phyloP scores from a whole-genome alignment of 2,888 invertebrate species.

The Epistrophella euchroma region DNA sequence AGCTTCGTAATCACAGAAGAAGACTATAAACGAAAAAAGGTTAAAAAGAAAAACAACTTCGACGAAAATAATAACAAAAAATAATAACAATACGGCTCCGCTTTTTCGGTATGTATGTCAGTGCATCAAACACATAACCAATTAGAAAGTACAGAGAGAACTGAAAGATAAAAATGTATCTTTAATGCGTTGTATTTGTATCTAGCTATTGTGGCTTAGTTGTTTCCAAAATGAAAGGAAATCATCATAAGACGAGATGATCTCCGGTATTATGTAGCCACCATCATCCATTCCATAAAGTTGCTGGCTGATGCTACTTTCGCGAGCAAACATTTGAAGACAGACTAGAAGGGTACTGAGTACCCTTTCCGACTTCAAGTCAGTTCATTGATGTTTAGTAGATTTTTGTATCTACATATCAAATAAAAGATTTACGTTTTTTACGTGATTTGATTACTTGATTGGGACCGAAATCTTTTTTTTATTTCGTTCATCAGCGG shows the following conservation, averaged over 20 bases:
- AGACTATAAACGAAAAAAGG: constrained; percentile 36
- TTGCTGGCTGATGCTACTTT: constrained; percentile 46
- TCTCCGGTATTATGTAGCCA: constrained; percentile 27
- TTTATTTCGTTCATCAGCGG: constrained; percentile 1
- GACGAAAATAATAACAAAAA: constrained; percentile 67
- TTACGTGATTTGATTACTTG: constrained; percentile 70
- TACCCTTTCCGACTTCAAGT: constrained; percentile 11
- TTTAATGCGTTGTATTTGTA: constrained; percentile 63
- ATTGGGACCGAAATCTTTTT: constrained; percentile 32
- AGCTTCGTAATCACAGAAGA: constrained; percentile 54
- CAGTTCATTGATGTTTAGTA: constrained; percentile 14
- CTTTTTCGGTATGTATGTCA: constrained; percentile 67
- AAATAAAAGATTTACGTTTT: constrained; percentile 50
- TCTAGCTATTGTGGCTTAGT: constrained; percentile 21
- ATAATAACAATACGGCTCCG: constrained; percentile 67
- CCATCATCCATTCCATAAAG: not conserved
- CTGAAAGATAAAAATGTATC: constrained; percentile 71
- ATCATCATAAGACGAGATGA: constrained; percentile 70
- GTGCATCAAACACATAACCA: constrained; percentile 75
- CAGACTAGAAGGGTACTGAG: not conserved
- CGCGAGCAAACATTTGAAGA: constrained; percentile 56
- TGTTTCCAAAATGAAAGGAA: constrained; percentile 70
- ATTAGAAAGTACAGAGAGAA: constrained; percentile 73
- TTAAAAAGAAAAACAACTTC: constrained; percentile 51
- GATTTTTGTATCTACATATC: not conserved